Base-by-base conservation (phyloP, 2,113 vertebrate species). In the Hemibagrus wyckioides region DNA sequence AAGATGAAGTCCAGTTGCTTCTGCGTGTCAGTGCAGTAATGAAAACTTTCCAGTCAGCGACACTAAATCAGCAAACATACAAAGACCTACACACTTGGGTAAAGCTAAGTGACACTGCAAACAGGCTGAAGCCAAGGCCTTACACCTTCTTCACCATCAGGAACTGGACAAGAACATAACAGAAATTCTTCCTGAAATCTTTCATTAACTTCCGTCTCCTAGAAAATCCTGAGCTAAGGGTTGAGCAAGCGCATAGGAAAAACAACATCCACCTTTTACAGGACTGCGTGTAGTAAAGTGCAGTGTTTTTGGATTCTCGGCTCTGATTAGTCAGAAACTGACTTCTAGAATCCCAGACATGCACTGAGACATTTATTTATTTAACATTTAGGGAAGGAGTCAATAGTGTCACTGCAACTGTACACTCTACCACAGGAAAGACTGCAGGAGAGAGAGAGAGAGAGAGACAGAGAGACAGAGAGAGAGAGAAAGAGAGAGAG, bases 1-100 rank as follows among this genome's bases (percentile, higher is more conserved):
- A 88, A 88, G 92, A 93, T 94, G 88, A 92, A 80, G 88, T 88
- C 71, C 94, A 94, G 93, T 93, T 93, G 92, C 82, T 92, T 89
- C 89, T 75, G 89, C 52, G 61, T 91, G 93, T 94, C 94, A 94
- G 88, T 89, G 89, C 91, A 76, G 92, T 91, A 91, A 89, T 94
- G 94, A 93, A 92, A 92, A 93, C 94, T 90, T 93, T 57, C 88
- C 54, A 65, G 85, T 65, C 59, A 63, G 25, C 52, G 81, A 80
- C 25, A 14, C 25, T 61, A 85, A 41, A 41, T 69, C 83, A 80
- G 80, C 83, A 85, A 86, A 82, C 48, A 30, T 9, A 28, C 82
- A 73, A 65, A 83, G 82, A 56, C 39, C 6, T 63, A 69, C 73
- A 87, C 57, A 84, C 44, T 59, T 63, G 67, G 30, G 71, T 71